Percentiles rank a stretch among this genome's conserved stretches.
Conservation (phyloP, 2,113 vertebrate genomes). For the Campylomormyrus numenius region DNA sequence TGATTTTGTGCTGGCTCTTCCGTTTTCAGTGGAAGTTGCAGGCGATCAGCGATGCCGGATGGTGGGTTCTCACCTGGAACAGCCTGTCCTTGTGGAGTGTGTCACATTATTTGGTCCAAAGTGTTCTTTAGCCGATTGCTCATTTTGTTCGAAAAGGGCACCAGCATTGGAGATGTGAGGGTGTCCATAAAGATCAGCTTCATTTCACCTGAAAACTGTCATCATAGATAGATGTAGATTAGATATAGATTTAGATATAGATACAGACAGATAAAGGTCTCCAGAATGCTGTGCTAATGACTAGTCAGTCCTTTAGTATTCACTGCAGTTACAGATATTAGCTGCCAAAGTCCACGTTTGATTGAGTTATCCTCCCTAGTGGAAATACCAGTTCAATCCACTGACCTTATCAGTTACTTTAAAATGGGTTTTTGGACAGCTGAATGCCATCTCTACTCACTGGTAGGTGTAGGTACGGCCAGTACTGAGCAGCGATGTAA, state of each 20-base stretch:
- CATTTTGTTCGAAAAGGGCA: neutral
- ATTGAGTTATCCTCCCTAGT: neutral
- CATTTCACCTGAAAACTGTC: neutral
- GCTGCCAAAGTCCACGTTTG: neutral
- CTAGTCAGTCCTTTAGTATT: neutral
- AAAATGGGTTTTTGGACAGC: neutral
- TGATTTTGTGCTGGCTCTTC: neutral
- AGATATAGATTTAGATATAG: neutral
- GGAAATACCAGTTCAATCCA: neutral
- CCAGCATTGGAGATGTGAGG: neutral
- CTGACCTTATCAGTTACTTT: slow-evolving; percentile 9
- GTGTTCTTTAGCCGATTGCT: neutral
- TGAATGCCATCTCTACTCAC: neutral
- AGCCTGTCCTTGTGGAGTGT: neutral
- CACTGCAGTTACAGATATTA: neutral
- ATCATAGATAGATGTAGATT: slow-evolving; percentile 1
- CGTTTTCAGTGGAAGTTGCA: neutral
- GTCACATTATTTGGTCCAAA: neutral
- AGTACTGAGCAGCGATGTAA: neutral
- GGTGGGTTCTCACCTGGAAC: neutral
- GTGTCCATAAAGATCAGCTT: neutral
- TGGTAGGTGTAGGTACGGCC: neutral
- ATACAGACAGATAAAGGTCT: neutral
- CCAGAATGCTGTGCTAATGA: neutral
- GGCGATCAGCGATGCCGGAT: neutral